Evolutionary conservation across 2,113 vertebrate genomes (phyloP), one percentile per base, ranked within the genome.

Genomic region (Saimiri boliviensis): DNA sequence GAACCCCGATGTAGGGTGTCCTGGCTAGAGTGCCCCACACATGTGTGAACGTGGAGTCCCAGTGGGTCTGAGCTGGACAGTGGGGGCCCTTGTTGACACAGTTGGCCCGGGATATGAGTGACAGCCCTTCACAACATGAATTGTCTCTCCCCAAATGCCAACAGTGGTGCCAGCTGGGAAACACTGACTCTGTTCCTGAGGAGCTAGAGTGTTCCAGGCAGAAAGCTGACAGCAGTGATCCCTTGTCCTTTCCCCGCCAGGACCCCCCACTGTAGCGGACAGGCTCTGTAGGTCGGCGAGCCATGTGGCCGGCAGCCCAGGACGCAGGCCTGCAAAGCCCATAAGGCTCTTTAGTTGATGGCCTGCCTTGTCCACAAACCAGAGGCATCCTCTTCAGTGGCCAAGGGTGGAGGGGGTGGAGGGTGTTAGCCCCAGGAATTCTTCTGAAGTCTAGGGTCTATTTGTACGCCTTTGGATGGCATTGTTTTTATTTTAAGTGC

Each of bases 401-500:
- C 76, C 1, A 0, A 45, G 58, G 40, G 19, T 27, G 8, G 77
- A 52, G 47, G 37, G 19, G 11, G 12, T 25, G 27, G 83, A n/a
- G 63, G 47, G 6, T 19, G 35, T n/a, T 4, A 52, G 54, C 90
- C 73, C 58, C 79, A 42, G 74, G 54, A 58, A 54, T 45, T 74
- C 32, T 76, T 63, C 42, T 1, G 13, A 54, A 68, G 88, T 11
- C 93, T 49, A 11, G 88, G 7, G 14, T 79, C 86, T 92, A 71
- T 68, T 70, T 84, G 60, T 37, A 47, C 86, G 74, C n/a, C 35
- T 56, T 83, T 32, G 30, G 71, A 60, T 12, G 9, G 74, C 86
- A 6, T 83, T 58, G 89, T 80, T 89, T 97, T 89, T 88, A 40
- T 63, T 93, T 77, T 89, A 56, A 73, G 60, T 19, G 91, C 86